phyloP scores from a whole-genome alignment of 2,888 invertebrate species.

The Microdon myrmicae region DNA sequence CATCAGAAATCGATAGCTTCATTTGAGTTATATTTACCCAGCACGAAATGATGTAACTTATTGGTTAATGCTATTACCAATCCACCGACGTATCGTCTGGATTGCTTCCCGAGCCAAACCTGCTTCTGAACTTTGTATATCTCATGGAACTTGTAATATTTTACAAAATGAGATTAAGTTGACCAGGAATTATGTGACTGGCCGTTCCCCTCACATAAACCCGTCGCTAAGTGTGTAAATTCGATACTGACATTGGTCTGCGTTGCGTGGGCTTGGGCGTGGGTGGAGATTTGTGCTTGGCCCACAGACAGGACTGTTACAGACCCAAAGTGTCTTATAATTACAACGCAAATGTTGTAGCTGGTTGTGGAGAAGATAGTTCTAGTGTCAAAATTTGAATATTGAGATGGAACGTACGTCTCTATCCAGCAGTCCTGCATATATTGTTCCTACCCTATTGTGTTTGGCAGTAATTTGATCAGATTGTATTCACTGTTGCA shows the following conservation, averaged over 20 bases:
- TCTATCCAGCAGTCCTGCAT: background rate
- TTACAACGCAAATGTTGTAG: constrained; percentile 10
- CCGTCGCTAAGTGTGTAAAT: constrained; percentile 28
- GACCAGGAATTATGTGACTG: constrained; percentile 27
- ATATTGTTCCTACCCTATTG: background rate
- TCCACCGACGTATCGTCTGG: constrained; percentile 3
- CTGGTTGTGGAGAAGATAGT: background rate
- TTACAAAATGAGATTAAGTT: constrained; percentile 27
- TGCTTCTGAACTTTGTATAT: no score
- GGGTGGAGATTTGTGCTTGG: no score
- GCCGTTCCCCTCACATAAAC: constrained; percentile 14
- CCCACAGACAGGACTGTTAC: background rate
- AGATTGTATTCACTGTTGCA: constrained; percentile 2
- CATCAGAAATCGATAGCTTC: constrained; percentile 24
- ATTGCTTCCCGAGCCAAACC: no score
- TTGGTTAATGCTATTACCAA: constrained; percentile 13
- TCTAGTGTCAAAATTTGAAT: no score
- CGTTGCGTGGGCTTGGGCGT: no score
- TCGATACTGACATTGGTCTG: no score
- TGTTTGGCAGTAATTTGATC: constrained; percentile 14
- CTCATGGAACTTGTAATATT: constrained; percentile 31
- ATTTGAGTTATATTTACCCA: constrained; percentile 28
- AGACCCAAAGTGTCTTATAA: constrained; percentile 16
- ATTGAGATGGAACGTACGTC: background rate
- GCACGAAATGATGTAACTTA: constrained; percentile 16